Base-by-base conservation (phyloP, 2,888 invertebrate genomes). In the Catocala sponsa region DNA sequence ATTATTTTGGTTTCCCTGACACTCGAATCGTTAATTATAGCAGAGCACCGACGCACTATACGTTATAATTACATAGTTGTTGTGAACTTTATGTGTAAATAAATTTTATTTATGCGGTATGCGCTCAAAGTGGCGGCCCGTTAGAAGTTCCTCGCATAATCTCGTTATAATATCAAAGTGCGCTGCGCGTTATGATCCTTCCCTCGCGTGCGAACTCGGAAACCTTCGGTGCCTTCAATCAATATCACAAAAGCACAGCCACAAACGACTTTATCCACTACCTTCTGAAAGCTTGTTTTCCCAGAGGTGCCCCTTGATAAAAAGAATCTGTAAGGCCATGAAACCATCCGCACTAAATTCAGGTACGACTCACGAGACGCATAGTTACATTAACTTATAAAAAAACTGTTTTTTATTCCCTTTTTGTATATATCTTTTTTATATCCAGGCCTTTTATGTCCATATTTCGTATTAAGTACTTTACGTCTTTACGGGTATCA, bases 141-240 rank as follows among this genome's bases (percentile, higher is more conserved):
- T 85, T 85, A 82, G 84, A 76, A 84, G 82, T 83, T 82, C 72
- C 72, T 79, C 78, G 75, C 80, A 82, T 88, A 89, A 90, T 90
- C 87, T 87, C 79, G 84, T 89, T 87, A 87, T 84, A 89, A 87
- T 86, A 88, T 89, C 87, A 86, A 87, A 88, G 84, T 85, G 80
- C 81, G 83, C 83, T 84, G 83, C 85, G 86, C 85, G 85, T 86
- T 88, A 88, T 86, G 84, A 83, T 89, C 85, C 85, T 86, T 87
- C 84, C 87, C 85, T 91, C 83, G 90, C 91, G 91, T 91, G 90
- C 87, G 82, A 86, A 88, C 89, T 89, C 86, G 81, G 86, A 88
- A 89, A 87, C 87, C 87, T 87, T 85, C 83, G 78, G 78, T 83
- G 79, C 82, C 80, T 84, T 84, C 84, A 90, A 91, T 92, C 92